A percentile compares a stretch with the other conserved stretches of the same genome.
phyloP scores from a whole-genome alignment of 1,140 invertebrate genomes.

The Centruroides sculpturatus region DNA sequence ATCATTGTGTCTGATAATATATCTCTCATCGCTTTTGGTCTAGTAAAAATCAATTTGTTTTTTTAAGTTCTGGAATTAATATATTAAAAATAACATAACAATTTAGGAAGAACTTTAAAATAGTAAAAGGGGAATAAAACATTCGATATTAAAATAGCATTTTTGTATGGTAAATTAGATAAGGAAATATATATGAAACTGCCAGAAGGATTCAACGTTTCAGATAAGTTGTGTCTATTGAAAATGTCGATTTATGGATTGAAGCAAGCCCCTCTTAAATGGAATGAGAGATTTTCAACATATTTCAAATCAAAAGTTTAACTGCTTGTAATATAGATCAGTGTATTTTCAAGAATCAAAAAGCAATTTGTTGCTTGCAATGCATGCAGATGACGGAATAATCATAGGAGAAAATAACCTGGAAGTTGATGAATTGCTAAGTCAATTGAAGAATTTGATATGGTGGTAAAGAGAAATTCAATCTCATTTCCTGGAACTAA shows the following conservation, averaged over 20 bases:
- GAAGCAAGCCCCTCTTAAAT: constrained; percentile 30
- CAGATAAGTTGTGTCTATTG: constrained; percentile 16
- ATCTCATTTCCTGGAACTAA: background rate
- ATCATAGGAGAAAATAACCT: background rate
- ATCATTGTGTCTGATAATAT: too few species aligned
- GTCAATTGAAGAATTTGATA: background rate
- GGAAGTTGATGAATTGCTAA: background rate
- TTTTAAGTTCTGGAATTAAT: too few species aligned
- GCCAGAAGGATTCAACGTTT: constrained; percentile 27
- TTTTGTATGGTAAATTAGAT: constrained; percentile 26
- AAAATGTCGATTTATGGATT: constrained; percentile 30
- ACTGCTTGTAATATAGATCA: background rate
- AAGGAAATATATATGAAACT: constrained; percentile 30
- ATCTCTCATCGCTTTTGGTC: too few species aligned
- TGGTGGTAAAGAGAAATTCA: background rate
- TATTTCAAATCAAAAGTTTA: background rate
- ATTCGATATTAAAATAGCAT: constrained; percentile 2
- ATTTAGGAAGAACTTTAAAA: too few species aligned
- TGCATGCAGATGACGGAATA: constrained; percentile 9
- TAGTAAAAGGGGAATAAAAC: too few species aligned
- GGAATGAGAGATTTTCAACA: constrained; percentile 23
- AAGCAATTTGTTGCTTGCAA: background rate
- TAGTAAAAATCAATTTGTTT: too few species aligned
- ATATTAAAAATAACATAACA: too few species aligned
- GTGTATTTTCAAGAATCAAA: constrained; percentile 5